Conservation (phyloP, 2,888 invertebrate species). For the Cryptus armator region DNA sequence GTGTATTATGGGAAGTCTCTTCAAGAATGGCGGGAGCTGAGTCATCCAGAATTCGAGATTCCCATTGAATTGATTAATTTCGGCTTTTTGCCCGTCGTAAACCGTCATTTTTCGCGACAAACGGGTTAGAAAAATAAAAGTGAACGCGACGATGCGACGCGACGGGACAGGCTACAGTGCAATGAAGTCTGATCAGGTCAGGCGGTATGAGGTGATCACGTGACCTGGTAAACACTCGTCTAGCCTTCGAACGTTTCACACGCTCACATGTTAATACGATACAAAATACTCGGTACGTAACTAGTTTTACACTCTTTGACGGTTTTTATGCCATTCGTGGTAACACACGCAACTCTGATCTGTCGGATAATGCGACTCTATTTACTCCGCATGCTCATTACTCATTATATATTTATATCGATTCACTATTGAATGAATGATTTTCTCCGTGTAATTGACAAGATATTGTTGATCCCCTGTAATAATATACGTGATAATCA, state of each 20-base stretch:
- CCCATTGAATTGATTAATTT: constrained; percentile 69
- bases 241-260: constrained; percentile 1
- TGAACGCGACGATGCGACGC: background rate
- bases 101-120: background rate
- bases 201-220: background rate
- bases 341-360: too few species aligned
- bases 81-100: background rate
- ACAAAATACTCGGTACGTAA: background rate
- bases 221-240: constrained; percentile 1
- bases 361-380: too few species aligned
- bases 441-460: too few species aligned
- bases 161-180: background rate
- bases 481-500: too few species aligned
- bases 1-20: constrained; percentile 89
- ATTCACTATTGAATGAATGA: too few species aligned
- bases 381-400: too few species aligned
- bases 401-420: too few species aligned
- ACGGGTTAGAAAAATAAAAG: background rate
- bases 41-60: constrained; percentile 91
- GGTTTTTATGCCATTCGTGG: background rate
- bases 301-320: background rate
- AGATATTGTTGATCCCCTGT: too few species aligned
- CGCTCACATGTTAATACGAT: background rate
- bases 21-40: constrained; percentile 87
- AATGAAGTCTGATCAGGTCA: background rate